Base-by-base conservation (phyloP, 2,888 invertebrate genomes). In the Caenorhabditis macrosperma region DNA sequence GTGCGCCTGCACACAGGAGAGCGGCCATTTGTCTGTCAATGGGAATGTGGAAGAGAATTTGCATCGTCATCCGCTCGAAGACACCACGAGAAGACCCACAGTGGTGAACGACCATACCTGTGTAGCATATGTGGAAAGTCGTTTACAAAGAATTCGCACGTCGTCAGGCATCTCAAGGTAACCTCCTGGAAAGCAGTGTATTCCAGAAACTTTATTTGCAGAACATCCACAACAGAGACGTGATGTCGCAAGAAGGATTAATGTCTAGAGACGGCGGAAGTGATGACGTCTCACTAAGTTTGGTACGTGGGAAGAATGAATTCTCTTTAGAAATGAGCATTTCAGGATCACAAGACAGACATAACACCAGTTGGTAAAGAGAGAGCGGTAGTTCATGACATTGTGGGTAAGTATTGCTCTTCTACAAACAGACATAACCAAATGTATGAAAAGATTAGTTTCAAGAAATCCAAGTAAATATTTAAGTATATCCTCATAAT, bases 1-100 rank as follows among this genome's bases (percentile, higher is more conserved):
- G 46, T 57, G 33, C 41, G 85, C 50, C 12, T 57, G 9, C 85
- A 85, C 59, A 81, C 84, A 15, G 87, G 87, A 24, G 85, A 86
- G 44, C 64, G 71, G 17, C 86, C 87, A 17, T 87, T 82, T 63
- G 20, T 50, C 4, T 87, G 87, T 67, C 80, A 82, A 22, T 87
- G 87, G 87, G 86, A 86, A 0, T 87, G 87, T 55, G 87, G 87
- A n/a, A 85, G 81, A 59, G 41, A 72, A 3, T 87, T 87, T 57
- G 52, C 77, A 10, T 87, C 87, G 2, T 64, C 86, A 0, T 87
- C 87, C 2, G 86, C 86, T 0, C 64, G 81, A 38, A 68, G 74
- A n/a, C 67, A 83, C 35, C 87, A 87, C 55, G 87, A 87, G 48
- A 85, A 81, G 38, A 67, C 66, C 12, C 87, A 87, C 61, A 82